Evolutionary conservation across 2,113 vertebrate species (phyloP), one percentile per base, ranked within the genome.

Genomic region (Hippocampus barbouri): DNA sequence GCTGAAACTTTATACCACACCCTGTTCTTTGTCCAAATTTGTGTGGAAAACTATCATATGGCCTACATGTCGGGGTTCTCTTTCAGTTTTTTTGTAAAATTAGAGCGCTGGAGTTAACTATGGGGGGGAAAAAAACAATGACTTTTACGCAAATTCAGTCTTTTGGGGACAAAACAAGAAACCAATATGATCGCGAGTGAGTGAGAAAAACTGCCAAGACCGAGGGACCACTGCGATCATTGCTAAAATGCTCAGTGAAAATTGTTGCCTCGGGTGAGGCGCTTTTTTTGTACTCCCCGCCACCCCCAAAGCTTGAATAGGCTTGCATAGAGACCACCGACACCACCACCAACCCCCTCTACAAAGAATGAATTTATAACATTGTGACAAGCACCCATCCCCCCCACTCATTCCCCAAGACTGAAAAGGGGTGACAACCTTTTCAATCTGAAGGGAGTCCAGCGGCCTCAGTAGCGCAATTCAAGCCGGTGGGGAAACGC

Each of bases 301-400:
- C 79, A 69, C 80, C 73, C 69, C 61, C 82, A 72, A 34, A 41
- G 68, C 68, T 70, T 85, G 67, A 85, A 84, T 85, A 77, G 82
- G 77, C 71, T 65, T 82, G 68, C 71, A 71, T 75, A 83, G 76
- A 71, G 20, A 41, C 64, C 64, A 25, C 64, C 21, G 53, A 56
- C 53, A 56, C n/a, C 41, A 25, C 64, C 41, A 47, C n/a, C 64
- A 66, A 8, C 64, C 64, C 83, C 85, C 87, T 77, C 77, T 38
- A 79, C 79, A 60, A 72, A 79, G 86, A 72, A 80, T 53, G 76
- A 87, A 89, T 89, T 81, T 89, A 88, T 84, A 86, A 89, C 83
- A 83, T 69, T 71, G 81, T 78, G 76, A 85, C 82, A 84, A 71
- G 73, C 71, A 51, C 80, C 87, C 84, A 83, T 84, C 86, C 88